Percentiles rank a stretch among this genome's conserved stretches.
phyloP scores from a whole-genome alignment of 2,888 invertebrate genomes.

The Sinhomidia bicolor region DNA sequence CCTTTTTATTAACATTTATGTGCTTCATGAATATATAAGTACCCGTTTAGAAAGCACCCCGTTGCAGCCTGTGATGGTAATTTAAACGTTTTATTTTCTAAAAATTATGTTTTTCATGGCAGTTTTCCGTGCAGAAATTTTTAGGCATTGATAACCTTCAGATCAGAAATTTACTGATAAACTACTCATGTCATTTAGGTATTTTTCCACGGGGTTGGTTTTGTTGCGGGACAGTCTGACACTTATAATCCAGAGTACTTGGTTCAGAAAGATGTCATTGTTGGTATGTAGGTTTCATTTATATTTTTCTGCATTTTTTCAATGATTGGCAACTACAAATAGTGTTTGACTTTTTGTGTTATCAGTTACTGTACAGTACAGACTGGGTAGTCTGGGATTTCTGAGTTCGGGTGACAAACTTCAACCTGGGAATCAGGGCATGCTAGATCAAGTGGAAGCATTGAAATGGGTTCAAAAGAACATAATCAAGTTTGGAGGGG shows the following conservation, averaged over 20 bases:
- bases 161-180: too few species aligned
- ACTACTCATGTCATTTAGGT: too few species aligned
- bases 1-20: constrained; percentile 71
- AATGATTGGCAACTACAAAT: too few species aligned
- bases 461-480: constrained; percentile 72
- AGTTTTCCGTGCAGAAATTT: neutral
- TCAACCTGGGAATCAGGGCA: constrained; percentile 74
- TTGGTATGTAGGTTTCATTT: neutral
- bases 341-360: neutral
- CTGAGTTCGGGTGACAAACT: constrained; percentile 68
- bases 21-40: constrained; percentile 46
- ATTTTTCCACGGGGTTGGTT: constrained; percentile 74
- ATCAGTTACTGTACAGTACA: constrained; percentile 76
- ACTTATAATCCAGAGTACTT: constrained; percentile 77
- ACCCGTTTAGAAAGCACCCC: neutral
- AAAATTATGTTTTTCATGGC: neutral
- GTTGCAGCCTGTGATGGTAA: constrained; percentile 76
- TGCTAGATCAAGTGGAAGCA: constrained; percentile 72
- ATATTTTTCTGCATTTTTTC: too few species aligned
- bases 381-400: constrained; percentile 73
- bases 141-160: too few species aligned
- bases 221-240: constrained; percentile 74
- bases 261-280: constrained; percentile 75
- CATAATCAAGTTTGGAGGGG: constrained; percentile 70
- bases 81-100: constrained; percentile 25